These are phyloP conservation scores for Temnothorax curvispinosus DNA, from an alignment of 1,140 invertebrate species.

Conservation along the genomic window DNA sequence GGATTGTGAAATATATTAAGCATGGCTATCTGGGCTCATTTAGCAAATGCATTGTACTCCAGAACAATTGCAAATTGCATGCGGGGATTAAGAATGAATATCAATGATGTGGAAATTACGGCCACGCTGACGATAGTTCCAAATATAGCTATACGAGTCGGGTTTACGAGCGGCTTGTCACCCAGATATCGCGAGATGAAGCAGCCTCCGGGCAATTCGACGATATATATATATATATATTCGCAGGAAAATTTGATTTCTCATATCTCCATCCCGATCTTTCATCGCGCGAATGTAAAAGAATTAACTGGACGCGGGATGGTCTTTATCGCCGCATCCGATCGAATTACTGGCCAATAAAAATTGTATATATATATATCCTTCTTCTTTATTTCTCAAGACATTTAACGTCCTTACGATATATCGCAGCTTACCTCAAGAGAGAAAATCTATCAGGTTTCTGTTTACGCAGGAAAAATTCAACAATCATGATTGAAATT, in stretches of 20 bases:
- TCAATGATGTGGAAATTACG: constrained; percentile 43
- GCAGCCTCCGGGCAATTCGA: neutral
- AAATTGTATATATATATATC: constrained; percentile 11
- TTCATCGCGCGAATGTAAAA: neutral
- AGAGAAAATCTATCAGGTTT: neutral
- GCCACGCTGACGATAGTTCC: neutral
- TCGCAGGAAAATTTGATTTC: neutral
- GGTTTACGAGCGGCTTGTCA: neutral
- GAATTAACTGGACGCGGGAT: neutral
- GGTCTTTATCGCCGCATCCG: neutral
- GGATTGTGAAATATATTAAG: constrained; percentile 28
- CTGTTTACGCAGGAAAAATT: neutral
- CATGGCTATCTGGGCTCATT: constrained; percentile 26
- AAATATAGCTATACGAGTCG: neutral
- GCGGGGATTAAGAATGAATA: constrained; percentile 35
- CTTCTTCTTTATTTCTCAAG: neutral
- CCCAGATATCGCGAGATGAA: constrained; percentile 4
- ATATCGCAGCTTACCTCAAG: neutral
- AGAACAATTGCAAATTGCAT: constrained; percentile 31
- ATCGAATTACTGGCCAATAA: constrained; percentile 48
- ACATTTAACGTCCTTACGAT: neutral
- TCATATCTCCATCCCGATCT: neutral
- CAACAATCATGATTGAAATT: neutral
- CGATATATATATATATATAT: neutral
- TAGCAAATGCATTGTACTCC: constrained; percentile 2